Conservation (phyloP, 2,113 vertebrate genomes). For the Fulica atra region DNA sequence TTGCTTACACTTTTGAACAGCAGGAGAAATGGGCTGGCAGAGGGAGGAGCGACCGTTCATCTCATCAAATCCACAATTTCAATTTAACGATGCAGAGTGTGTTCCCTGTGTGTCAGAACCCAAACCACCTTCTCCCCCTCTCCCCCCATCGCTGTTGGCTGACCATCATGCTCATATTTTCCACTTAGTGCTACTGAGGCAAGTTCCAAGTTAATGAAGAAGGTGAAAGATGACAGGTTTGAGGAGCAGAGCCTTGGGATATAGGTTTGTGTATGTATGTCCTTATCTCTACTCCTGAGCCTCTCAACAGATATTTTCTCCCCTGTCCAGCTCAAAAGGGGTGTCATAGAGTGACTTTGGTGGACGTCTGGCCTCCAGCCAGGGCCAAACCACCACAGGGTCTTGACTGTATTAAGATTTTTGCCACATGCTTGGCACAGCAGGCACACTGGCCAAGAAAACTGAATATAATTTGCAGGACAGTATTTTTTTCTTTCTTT, state of each 20-base stretch:
- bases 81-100: not conserved
- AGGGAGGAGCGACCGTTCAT: not conserved
- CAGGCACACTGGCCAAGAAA: not conserved
- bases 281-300: no score
- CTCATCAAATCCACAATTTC: not conserved
- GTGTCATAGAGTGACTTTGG: no score
- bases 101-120: not conserved
- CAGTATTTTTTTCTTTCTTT: not conserved
- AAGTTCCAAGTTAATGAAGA: not conserved
- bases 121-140: not conserved
- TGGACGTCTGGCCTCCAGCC: no score
- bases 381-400: not conserved
- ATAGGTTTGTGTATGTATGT: not conserved
- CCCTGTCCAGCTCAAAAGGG: no score
- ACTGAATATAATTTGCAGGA: not conserved
- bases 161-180: not conserved
- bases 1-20: not conserved
- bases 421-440: not conserved
- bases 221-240: not conserved
- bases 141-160: not conserved
- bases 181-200: not conserved
- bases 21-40: not conserved
- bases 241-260: not conserved
- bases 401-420: not conserved
- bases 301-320: no score